phyloP scores from a whole-genome alignment of 2,888 invertebrate genomes.

The Apamea epomidion region DNA sequence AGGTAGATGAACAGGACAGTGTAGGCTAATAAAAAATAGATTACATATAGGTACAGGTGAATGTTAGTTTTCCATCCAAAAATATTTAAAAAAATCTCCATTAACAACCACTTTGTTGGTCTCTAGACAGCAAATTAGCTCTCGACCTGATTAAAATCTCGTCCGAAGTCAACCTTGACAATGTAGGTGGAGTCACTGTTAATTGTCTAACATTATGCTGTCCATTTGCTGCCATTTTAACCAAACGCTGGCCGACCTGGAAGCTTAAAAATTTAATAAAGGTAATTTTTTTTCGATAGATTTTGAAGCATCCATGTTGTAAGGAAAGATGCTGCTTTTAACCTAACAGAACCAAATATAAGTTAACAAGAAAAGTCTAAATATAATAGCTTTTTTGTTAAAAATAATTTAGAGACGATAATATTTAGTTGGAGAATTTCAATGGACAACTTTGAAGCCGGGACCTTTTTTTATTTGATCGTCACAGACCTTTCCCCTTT shows the following conservation, averaged over 20 bases:
- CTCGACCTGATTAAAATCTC: slow-evolving; percentile 2
- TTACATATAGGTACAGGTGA: background rate
- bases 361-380: slow-evolving; percentile 20
- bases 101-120: background rate
- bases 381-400: slow-evolving; percentile 60
- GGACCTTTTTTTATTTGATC: slow-evolving; percentile 77
- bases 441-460: slow-evolving; percentile 70
- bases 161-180: slow-evolving; percentile 25
- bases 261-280: background rate
- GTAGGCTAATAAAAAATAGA: background rate
- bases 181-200: background rate
- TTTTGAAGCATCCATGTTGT: background rate
- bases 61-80: background rate
- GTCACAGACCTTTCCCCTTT: slow-evolving; percentile 71
- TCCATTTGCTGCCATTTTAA: background rate
- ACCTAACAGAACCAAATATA: background rate
- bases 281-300: background rate
- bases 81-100: background rate
- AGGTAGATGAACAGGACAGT: background rate
- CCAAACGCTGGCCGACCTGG: background rate
- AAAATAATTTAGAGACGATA: slow-evolving; percentile 69
- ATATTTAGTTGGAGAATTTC: slow-evolving; percentile 76
- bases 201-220: slow-evolving; percentile 12
- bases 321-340: background rate
- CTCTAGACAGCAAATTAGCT: slow-evolving; percentile 1